Conservation (phyloP, 2,888 invertebrate genomes). For the Apomyelois bistriatella region DNA sequence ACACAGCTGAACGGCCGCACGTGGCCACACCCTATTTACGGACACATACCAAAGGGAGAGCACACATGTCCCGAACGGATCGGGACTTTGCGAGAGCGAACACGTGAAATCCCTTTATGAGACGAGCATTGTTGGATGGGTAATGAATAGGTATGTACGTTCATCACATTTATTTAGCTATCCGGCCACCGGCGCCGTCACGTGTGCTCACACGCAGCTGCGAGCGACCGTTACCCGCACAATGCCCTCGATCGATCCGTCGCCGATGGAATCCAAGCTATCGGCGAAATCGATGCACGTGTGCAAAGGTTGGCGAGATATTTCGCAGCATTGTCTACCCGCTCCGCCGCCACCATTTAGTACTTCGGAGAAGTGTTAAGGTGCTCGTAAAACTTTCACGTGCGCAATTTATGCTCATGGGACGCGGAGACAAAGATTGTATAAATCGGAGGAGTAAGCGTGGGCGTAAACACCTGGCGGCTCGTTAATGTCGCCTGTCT, state of each 20-base stretch:
- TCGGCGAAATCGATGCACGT: constrained; percentile 73
- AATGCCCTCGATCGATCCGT: constrained; percentile 78
- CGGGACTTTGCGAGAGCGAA: constrained; percentile 74
- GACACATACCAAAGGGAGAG: constrained; percentile 74
- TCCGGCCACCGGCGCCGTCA: constrained; percentile 74
- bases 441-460: constrained; percentile 65
- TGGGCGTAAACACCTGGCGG: constrained; percentile 76
- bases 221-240: constrained; percentile 78
- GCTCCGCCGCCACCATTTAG: constrained; percentile 56
- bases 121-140: constrained; percentile 71
- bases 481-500: constrained; percentile 69
- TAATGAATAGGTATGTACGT: constrained; percentile 75
- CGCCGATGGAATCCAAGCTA: constrained; percentile 68
- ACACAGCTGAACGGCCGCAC: constrained; percentile 77
- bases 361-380: constrained; percentile 70
- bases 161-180: constrained; percentile 77
- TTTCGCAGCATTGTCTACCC: constrained; percentile 70
- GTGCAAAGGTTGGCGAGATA: constrained; percentile 59
- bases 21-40: constrained; percentile 80
- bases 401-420: constrained; percentile 70
- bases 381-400: constrained; percentile 79
- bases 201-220: constrained; percentile 76
- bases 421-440: constrained; percentile 70
- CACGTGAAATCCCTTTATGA: constrained; percentile 80
- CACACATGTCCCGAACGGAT: constrained; percentile 78